These are phyloP conservation scores for Plagodis pulveraria DNA, from an alignment of 2,888 invertebrate genomes.

Conservation along the genomic window DNA sequence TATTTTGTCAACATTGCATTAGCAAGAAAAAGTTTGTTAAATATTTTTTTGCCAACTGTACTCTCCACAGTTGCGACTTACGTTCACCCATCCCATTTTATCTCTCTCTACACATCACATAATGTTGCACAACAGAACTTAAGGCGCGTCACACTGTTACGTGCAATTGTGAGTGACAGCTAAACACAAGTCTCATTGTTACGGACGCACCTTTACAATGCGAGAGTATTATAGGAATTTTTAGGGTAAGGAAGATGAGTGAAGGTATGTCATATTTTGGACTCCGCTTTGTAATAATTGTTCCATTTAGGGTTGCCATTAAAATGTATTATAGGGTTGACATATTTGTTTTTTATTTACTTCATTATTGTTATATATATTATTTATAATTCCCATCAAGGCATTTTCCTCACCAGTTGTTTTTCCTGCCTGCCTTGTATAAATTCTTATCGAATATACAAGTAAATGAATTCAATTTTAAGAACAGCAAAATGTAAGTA, in stretches of 20 bases:
- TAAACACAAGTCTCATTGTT: conserved; percentile 59
- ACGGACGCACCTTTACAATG: conserved; percentile 16
- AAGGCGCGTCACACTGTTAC: conserved; percentile 64
- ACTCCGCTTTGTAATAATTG: conserved; percentile 1
- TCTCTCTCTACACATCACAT: conserved; percentile 46
- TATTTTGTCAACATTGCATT: too few species aligned
- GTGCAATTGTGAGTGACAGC: conserved; percentile 66
- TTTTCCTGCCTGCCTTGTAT: too few species aligned
- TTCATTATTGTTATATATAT: too few species aligned
- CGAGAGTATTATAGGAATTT: neutral
- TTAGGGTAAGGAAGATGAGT: conserved; percentile 6
- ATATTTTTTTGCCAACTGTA: conserved; percentile 49
- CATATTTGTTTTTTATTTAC: too few species aligned
- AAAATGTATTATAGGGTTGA: neutral
- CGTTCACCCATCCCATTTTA: conserved; percentile 58
- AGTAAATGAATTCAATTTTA: too few species aligned
- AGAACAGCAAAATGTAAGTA: too few species aligned
- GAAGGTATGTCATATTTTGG: conserved; percentile 2
- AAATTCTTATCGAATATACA: too few species aligned
- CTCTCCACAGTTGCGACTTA: conserved; percentile 60
- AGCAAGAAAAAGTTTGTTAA: too few species aligned
- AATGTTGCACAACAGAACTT: conserved; percentile 62
- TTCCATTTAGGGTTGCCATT: neutral
- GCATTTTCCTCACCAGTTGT: too few species aligned
- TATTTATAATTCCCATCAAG: too few species aligned